Percentiles rank a stretch among this genome's conserved stretches.
Conservation (phyloP, 2,797 vertebrate species). For the Poliocrania exsul region DNA sequence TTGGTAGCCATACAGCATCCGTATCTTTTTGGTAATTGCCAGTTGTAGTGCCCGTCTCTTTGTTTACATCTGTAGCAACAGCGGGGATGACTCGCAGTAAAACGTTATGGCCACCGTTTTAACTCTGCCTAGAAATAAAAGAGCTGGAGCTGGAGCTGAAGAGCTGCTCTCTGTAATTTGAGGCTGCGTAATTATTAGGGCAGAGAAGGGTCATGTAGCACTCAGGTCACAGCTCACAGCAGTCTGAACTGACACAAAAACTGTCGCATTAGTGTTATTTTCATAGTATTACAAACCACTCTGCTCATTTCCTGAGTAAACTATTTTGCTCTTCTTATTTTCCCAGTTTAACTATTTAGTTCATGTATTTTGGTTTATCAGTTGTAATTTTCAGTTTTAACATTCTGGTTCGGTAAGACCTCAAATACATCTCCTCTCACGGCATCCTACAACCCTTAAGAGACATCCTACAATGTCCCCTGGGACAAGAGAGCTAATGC, state of each 20-base stretch:
- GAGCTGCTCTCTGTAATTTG: not conserved
- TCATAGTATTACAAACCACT: not conserved
- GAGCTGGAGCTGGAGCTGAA: not conserved
- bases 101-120: rapidly evolving
- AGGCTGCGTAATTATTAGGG: not conserved
- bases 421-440: not conserved
- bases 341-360: not conserved
- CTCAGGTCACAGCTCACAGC: not conserved
- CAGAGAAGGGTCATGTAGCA: not conserved
- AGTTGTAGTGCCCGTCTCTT: not conserved
- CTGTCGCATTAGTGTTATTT: not conserved
- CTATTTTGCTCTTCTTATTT: not conserved
- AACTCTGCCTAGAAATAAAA: not conserved
- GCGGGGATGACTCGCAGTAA: not conserved
- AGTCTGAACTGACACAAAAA: not conserved
- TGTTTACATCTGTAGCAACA: not conserved
- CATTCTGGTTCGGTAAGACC: not conserved
- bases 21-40: not conserved
- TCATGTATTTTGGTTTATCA: not conserved
- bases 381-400: not conserved
- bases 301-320: not conserved
- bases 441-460: not conserved
- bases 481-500: not conserved
- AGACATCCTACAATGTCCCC: not conserved
- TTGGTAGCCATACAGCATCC: not conserved